Conservation (phyloP, 2,888 invertebrate species). For the Temnothorax unifasciatus region DNA sequence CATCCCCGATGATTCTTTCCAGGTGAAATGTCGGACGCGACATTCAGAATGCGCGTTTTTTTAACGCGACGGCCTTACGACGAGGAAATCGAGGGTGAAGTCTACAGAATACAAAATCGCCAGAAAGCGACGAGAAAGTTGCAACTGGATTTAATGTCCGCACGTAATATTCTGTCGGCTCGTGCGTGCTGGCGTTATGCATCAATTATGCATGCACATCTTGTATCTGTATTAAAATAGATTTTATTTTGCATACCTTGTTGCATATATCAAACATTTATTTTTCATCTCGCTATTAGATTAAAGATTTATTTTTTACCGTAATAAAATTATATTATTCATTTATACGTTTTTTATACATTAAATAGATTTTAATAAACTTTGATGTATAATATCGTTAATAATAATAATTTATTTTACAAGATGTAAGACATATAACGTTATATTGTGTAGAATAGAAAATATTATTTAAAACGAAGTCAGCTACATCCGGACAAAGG, state of each 20-base stretch:
- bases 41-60: constrained; percentile 34
- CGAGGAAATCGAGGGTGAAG: constrained; percentile 78
- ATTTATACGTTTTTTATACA: neutral
- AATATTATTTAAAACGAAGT: neutral
- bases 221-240: neutral
- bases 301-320: neutral
- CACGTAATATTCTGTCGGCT: constrained; percentile 14
- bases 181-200: constrained; percentile 18
- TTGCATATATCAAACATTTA: neutral
- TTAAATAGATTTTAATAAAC: neutral
- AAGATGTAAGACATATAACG: neutral
- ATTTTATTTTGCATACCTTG: neutral
- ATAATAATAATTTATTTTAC: neutral
- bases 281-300: neutral
- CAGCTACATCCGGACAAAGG: neutral
- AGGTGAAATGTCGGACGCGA: constrained; percentile 47
- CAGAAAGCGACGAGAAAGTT: constrained; percentile 83
- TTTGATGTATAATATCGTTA: neutral
- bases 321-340: constrained; percentile 2
- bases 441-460: neutral
- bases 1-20: constrained; percentile 37
- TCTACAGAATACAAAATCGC: constrained; percentile 81
- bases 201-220: constrained; percentile 22
- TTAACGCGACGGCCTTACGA: constrained; percentile 24
- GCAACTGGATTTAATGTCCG: constrained; percentile 64